Base-by-base conservation (phyloP, 2,113 vertebrate species). In the Redunca redunca region DNA sequence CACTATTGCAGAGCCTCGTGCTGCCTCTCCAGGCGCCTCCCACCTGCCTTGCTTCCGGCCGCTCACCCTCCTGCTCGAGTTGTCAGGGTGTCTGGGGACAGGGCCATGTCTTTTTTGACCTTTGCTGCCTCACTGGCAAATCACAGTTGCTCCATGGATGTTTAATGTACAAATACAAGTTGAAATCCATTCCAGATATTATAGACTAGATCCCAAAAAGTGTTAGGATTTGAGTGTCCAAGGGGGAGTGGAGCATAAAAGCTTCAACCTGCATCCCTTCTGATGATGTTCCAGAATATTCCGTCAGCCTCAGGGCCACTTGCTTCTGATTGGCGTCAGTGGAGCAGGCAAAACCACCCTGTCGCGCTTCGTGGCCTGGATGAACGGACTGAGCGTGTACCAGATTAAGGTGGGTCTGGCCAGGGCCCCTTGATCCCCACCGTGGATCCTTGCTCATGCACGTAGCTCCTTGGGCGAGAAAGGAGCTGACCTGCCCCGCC, bases 341-440 rank as follows among this genome's bases (percentile, higher is more conserved):
- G 99, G 99, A 83, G 99, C 99, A 23, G 99, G 99, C 64, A 99
- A 99, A 97, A 99, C 99, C 4, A 99, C 99, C 0, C 98, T 99
- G 64, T 99, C 99, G 9, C 99, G 99, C 91, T 99, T 99, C 13
- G 99, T 99, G 83, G 99, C 99, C 96, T 99, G 99, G 99, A 99
- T 99, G 99, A 99, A 99, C 0, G 99, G 99, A 48, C 98, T 99
- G 83, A 99, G 99, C 11, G 99, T 99, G 62, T 99, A 99, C 97
- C 99, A 99, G 98, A 99, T 99, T 92, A 99, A 99, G 99, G 99
- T 99, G 88, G 16, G 99, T 82, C 1, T 95, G 30, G 8, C 5
- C 2, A 0, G 30, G 5, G 50, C 57, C 15, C 48, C 10, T 43
- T 55, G 0, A 33, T 7, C 7, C 74, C 57, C 60, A 3, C 36